Evolutionary conservation across 2,113 vertebrate genomes (phyloP).

Genomic region (Alosa alosa): DNA sequence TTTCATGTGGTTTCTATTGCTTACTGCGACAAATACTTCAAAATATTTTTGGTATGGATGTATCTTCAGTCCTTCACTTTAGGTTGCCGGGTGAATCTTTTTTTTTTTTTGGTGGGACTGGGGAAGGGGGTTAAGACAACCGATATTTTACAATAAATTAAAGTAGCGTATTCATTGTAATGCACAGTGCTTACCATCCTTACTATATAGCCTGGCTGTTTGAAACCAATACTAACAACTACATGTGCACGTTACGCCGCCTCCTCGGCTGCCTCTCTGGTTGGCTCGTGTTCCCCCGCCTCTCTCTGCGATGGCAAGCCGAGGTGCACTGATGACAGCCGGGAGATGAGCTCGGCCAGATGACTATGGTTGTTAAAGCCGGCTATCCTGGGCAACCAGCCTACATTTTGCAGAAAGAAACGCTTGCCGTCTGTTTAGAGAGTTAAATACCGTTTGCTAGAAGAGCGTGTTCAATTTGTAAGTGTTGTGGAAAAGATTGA

Average conservation of each 20-base stretch:
- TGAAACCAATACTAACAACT: neutral
- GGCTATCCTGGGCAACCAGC: neutral
- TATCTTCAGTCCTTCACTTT: neutral
- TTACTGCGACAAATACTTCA: neutral
- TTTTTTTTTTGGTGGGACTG: too few relatives aligned
- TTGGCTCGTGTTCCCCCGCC: conserved; percentile 60
- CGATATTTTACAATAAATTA: neutral
- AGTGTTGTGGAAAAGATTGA: neutral
- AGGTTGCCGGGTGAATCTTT: neutral
- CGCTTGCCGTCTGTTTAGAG: neutral
- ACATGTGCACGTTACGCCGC: conserved; percentile 41
- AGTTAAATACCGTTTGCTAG: neutral
- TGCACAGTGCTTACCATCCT: neutral
- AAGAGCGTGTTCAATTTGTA: neutral
- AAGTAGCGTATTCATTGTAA: neutral
- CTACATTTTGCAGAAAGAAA: neutral
- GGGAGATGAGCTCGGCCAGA: conserved; percentile 41
- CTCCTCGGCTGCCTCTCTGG: conserved; percentile 51
- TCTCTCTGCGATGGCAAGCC: conserved; percentile 18
- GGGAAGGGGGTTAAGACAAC: too few relatives aligned
- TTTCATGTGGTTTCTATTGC: neutral
- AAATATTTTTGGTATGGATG: neutral
- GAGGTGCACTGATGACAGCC: conserved; percentile 35
- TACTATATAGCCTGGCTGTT: neutral
- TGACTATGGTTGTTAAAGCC: conserved; percentile 46